Evolutionary conservation across 30 jellyfish, hydroid and myxozoan species (phyloP), one percentile per base, ranked within the genome.

Genomic region (Hydractinia symbiolongicarpus): DNA sequence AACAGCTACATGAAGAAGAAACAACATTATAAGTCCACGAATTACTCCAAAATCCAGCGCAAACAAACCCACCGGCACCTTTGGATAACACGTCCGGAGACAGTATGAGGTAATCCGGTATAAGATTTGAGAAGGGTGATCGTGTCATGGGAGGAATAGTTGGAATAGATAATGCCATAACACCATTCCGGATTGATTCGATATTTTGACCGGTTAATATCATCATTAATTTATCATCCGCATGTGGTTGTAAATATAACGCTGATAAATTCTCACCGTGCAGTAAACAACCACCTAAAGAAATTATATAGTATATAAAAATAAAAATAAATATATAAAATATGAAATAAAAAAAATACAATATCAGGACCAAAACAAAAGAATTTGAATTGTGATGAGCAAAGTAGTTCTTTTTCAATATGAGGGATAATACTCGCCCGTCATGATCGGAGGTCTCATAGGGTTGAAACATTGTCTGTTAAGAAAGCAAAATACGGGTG

Each of bases 71-170:
- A 19, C 76, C 76, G 8, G 76, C 53, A 7, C 76, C 76, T 66
- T 66, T 66, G 1, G 76, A 66, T 1, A 66, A 66, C 21, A 66
- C 44, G 10, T 66, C 76, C 44, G 76, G 49, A 66, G 76, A 66
- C 10, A 66, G 49, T 76, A 76, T 1, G 52, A 76, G 4, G 19
- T 49, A 76, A 16, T 76, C 84, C 15, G 84, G 84, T 7, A 76
- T 53, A 0, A 51, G 79, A 54, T 76, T 76, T 44, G 84, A 76
- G 4, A 76, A 76, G 4, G 84, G 84, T 51, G 84, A 76, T 40
- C 84, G 82, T 7, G 84, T 55, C 84, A 76, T 76, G 53, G 84
- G 84, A 51, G 84, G 84, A 54, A 76, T 76, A 5, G 84, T 76
- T 21, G 84, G 84, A 51, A 51, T 50, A 7, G 84, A 51, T n/a